Base-by-base conservation (phyloP, 2,113 vertebrate species). In the Mola mola region DNA sequence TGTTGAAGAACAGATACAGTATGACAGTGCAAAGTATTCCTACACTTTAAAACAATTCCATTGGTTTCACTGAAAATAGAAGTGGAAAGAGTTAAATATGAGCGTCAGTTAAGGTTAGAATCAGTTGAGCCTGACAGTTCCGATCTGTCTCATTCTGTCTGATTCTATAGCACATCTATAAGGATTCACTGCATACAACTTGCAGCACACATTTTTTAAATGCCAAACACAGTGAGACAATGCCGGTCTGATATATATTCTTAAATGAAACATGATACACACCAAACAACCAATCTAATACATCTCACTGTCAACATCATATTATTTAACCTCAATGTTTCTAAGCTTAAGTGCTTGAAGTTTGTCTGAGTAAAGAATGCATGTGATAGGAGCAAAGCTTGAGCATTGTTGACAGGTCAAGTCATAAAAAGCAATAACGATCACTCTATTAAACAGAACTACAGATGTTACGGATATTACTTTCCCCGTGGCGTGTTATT, bases 381-480 rank as follows among this genome's bases (percentile, higher is more conserved):
- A 8, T 29, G 43, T 53, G 47, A 38, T 4, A 33, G 47, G 17
- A 53, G 48, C 4, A 31, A 31, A 74, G 28, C 22, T 53, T 55
- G 2, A 47, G 13, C 42, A 38, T 8, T 55, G 33, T 5, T 15
- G 31, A 44, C 29, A 56, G 44, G 36, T 66, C 26, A 40, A 21
- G 24, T 26, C 33, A 65, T 74, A 25, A 58, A n/a, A 48, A 58
- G 21, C 17, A 26, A 44, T 36, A 71, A 3, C 53, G 52, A 66
- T 34, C 17, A 43, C 20, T n/a, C 22, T 61, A 33, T 60, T 55
- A 61, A 36, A 49, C 57, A 51, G 6, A 53, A n/a, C 16, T 50
- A 42, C 37, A 37, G 75, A 28, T 72, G 41, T 58, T 72, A 72
- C 38, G 10, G 20, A 38, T 31, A 16, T 3, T 67, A 52, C 67